Evolutionary conservation across 2,797 vertebrate species (phyloP), one percentile per base, ranked within the genome.

Genomic region (Hypotaenidia philippensis): DNA sequence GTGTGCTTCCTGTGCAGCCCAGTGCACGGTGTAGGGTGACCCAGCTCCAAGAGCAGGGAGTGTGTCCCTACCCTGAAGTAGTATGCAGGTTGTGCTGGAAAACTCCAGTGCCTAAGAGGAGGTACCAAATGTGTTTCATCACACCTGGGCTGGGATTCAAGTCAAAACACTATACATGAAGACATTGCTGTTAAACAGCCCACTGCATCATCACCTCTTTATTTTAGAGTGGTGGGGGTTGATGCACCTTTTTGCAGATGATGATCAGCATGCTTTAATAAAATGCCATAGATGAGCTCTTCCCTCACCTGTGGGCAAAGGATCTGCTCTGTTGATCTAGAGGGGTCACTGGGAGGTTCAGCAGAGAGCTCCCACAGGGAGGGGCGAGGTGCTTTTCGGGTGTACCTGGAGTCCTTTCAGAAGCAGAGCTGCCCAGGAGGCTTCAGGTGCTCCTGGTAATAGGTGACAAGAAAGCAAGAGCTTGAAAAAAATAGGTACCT

Each of bases 21-120:
- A 8, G 0, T 2, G 1, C 2, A 2, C 5, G 1, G 9, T 1
- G 3, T 2, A 3, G 77, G 6, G 26, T 16, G 55, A 40, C 12
- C 32, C 41, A 27, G 38, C 65, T 50, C 63, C 50, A 2, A 18
- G 22, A 20, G 56, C 16, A 47, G 74, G 0, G 0, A 13, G 9
- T 5, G 18, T 38, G 34, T 22, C 14, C 56, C n/a, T 31, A 6
- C 38, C 32, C 41, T 56, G 23, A 8, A 29, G 8, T 19, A 23
- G 47, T 6, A 1, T 3, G 5, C 19, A 27, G 8, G 44, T 40
- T 34, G 41, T 44, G 41, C 41, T 10, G 9, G 18, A 19, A 44
- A 44, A 20, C 61, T 53, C 32, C 2, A 7, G 23, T 44, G n/a
- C 41, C 29, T 53, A 10, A 34, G 32, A 40, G 47, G 66, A 8